Evolutionary conservation across 2,888 invertebrate genomes (phyloP).

Genomic region (Hyposoter didymator): DNA sequence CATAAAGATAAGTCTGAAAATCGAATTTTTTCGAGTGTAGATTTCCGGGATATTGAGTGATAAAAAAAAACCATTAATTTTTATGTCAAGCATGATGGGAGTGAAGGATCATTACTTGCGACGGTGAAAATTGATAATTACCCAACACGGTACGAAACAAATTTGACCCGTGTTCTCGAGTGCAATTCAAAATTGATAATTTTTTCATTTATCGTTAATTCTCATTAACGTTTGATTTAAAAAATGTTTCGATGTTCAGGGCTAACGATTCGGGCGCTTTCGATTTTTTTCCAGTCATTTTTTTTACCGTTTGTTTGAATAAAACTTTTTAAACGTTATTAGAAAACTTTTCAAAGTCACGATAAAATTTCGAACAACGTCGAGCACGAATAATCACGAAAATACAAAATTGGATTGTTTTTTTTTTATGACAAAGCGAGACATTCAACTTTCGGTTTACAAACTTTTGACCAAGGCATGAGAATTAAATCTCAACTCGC

Average conservation of each 20-base stretch:
- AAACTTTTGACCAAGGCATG: too few species aligned
- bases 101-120: not conserved
- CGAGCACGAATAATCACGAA: not conserved
- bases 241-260: too few species aligned
- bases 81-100: not conserved
- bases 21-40: not conserved
- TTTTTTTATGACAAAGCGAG: not conserved
- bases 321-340: too few species aligned
- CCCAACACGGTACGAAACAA: not conserved
- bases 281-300: too few species aligned
- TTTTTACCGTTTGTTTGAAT: too few species aligned
- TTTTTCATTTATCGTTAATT: not conserved
- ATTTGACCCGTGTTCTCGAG: not conserved
- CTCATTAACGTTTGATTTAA: not conserved
- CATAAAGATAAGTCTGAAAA: conserved; percentile 13
- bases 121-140: not conserved
- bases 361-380: not conserved
- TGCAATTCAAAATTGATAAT: not conserved
- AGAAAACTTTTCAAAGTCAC: too few species aligned
- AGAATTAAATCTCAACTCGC: too few species aligned
- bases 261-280: too few species aligned
- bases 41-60: not conserved
- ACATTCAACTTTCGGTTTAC: not conserved
- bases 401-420: not conserved
- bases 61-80: not conserved